A percentile compares a stretch with the other conserved stretches of the same genome.
Evolutionary conservation across 2,888 invertebrate genomes (phyloP).

Genomic region (Phengaris arion): DNA sequence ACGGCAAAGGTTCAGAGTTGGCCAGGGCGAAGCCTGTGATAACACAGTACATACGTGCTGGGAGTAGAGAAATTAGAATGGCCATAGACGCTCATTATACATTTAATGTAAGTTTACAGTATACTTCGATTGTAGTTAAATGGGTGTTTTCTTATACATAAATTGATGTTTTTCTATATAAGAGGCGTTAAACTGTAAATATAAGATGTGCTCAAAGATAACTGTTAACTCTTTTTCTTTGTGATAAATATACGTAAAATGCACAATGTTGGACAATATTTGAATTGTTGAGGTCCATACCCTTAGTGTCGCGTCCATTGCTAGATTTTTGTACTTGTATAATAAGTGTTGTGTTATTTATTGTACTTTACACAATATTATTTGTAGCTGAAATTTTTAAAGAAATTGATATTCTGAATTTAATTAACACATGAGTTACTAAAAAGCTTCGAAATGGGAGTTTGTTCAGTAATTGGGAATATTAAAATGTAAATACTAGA

Average conservation of each 20-base stretch:
- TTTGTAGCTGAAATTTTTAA: constrained; percentile 22
- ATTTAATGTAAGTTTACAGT: constrained; percentile 52
- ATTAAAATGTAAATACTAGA: constrained; percentile 7
- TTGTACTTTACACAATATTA: constrained; percentile 15
- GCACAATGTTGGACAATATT: constrained; percentile 78
- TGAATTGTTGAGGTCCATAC: constrained; percentile 71
- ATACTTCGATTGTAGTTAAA: constrained; percentile 47
- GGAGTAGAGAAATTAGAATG: constrained; percentile 49
- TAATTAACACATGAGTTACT: background rate
- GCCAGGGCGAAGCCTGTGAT: constrained; percentile 65
- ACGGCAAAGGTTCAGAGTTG: background rate
- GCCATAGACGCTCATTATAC: constrained; percentile 59
- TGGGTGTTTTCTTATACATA: constrained; percentile 63
- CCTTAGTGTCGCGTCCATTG: constrained; percentile 66
- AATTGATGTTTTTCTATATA: constrained; percentile 35
- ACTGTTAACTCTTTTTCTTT: constrained; percentile 47
- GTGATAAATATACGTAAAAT: constrained; percentile 71
- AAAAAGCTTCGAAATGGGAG: no score
- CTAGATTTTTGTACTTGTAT: constrained; percentile 63
- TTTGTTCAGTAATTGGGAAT: background rate
- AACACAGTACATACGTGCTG: constrained; percentile 59
- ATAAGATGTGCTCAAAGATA: constrained; percentile 26
- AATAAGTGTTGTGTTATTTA: constrained; percentile 48
- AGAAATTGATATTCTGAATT: background rate
- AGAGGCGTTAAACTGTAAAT: constrained; percentile 34